Conservation (phyloP, 2,113 vertebrate species). For the Cyphomyrus discorhynchus region DNA sequence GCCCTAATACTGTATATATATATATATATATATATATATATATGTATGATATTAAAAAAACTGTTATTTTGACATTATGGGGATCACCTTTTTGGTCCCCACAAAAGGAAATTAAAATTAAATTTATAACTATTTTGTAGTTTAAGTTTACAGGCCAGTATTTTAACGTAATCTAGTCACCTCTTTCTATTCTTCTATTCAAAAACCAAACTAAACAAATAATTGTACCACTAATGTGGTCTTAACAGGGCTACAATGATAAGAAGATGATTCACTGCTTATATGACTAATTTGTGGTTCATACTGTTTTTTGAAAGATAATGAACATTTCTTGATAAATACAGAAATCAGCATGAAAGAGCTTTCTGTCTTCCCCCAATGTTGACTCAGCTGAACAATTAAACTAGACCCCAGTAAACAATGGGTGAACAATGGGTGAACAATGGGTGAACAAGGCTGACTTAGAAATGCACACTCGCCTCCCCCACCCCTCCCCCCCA, state of each 20-base stretch:
- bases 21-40: too few relatives aligned
- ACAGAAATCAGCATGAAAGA: conserved; percentile 6
- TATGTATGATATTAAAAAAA: too few relatives aligned
- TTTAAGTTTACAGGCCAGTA: not conserved
- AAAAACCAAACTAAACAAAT: not conserved
- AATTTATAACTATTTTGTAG: not conserved
- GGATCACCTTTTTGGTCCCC: too few relatives aligned
- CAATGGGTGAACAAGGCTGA: not conserved
- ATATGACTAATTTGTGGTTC: not conserved
- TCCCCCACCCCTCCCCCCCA: not conserved
- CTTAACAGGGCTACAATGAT: conserved; percentile 14
- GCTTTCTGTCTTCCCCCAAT: not conserved
- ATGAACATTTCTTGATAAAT: conserved; percentile 33
- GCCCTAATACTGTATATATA: too few relatives aligned
- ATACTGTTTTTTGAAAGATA: conserved; percentile 28
- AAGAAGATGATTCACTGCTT: conserved; percentile 6
- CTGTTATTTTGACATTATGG: too few relatives aligned
- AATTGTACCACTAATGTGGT: conserved; percentile 7
- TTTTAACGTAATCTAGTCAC: not conserved
- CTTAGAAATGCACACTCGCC: conserved; percentile 7
- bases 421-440: not conserved
- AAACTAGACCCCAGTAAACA: not conserved
- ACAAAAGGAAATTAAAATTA: not conserved
- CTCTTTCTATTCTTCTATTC: not conserved
- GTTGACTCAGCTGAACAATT: conserved; percentile 8